phyloP scores from a whole-genome alignment of 2,797 vertebrate genomes.

The Sarcophilus harrisii region DNA sequence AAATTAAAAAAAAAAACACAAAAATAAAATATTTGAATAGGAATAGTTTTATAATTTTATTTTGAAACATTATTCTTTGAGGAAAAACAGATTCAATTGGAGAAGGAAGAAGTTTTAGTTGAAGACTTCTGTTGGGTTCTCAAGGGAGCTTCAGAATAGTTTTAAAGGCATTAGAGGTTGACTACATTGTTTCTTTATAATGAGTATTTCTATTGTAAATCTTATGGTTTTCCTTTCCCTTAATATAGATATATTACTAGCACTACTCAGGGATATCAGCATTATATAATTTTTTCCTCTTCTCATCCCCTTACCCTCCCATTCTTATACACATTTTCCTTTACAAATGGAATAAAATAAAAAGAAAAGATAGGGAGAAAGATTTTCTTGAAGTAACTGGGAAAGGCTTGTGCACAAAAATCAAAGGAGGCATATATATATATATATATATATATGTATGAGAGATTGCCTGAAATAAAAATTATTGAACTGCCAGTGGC shows the following conservation, averaged over 20 bases:
- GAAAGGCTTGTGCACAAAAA: not conserved
- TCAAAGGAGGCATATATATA: not conserved
- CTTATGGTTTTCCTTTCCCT: not conserved
- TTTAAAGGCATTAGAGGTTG: not conserved
- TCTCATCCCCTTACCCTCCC: not conserved
- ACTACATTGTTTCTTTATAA: not conserved
- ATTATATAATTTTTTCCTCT: not conserved
- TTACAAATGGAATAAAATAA: not conserved
- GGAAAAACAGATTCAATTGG: not conserved
- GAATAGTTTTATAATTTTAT: not conserved
- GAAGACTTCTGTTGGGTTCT: not conserved
- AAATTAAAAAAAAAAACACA: not conserved
- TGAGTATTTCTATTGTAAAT: not conserved
- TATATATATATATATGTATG: accelerated
- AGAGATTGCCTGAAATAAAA: not conserved
- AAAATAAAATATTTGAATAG: not conserved
- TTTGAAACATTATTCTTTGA: not conserved
- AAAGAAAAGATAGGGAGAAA: not conserved
- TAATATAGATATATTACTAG: not conserved
- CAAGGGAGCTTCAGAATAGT: not conserved
- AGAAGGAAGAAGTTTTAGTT: not conserved
- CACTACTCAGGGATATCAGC: not conserved
- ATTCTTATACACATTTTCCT: not conserved
- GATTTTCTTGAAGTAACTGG: not conserved
- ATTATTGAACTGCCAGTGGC: not conserved